Evolutionary conservation across 1,140 invertebrate genomes (phyloP).

Genomic region (Drosophila truncata): DNA sequence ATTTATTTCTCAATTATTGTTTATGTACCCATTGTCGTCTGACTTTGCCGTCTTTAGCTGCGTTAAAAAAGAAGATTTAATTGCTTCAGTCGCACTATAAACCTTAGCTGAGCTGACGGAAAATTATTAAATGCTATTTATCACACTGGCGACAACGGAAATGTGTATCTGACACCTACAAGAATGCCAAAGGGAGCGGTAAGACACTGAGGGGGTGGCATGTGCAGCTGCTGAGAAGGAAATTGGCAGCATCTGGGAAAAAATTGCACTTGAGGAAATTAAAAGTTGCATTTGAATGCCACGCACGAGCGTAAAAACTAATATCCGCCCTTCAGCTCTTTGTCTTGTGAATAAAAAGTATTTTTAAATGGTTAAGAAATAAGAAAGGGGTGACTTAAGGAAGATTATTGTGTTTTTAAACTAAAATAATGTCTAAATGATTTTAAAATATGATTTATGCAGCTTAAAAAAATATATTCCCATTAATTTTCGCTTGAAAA

Average conservation of each 20-base stretch:
- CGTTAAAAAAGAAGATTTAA: constrained; percentile 28
- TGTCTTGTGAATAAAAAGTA: constrained; percentile 28
- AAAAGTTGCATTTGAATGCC: constrained; percentile 77
- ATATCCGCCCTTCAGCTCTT: constrained; percentile 62
- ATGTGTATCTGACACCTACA: constrained; percentile 63
- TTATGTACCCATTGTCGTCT: constrained; percentile 13
- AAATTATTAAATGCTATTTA: constrained; percentile 75
- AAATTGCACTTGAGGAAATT: constrained; percentile 74
- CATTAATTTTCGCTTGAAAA: not conserved
- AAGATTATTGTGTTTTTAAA: not conserved
- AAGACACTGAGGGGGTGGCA: constrained; percentile 21
- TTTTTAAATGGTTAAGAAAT: not conserved
- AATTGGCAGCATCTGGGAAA: constrained; percentile 67
- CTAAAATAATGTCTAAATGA: too few relatives aligned
- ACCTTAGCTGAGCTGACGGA: constrained; percentile 12
- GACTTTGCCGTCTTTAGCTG: not conserved
- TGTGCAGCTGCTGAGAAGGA: constrained; percentile 59
- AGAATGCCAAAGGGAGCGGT: constrained; percentile 19
- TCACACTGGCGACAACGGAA: constrained; percentile 65
- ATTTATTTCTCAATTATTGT: constrained; percentile 42
- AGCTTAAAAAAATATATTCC: not conserved
- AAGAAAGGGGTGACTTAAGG: not conserved
- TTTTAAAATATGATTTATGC: not conserved
- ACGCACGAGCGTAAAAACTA: constrained; percentile 77
- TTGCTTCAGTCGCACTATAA: constrained; percentile 35